Percentiles rank a stretch among this genome's conserved stretches.
Conservation (phyloP, 2,113 vertebrate genomes). For the Nycticryphes semicollaris region DNA sequence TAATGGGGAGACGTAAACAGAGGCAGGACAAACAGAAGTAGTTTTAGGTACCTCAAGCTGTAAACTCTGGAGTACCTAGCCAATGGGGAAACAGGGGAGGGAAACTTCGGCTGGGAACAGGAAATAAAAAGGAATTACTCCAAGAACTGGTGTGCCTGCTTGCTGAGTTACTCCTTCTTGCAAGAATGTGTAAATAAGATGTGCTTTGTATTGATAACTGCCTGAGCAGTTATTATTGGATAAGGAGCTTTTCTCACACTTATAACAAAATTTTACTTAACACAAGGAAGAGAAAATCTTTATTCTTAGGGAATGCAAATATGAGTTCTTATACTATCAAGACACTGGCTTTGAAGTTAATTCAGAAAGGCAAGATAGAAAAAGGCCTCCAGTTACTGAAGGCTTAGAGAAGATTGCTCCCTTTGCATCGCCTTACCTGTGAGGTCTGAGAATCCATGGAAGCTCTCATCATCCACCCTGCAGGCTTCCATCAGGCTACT, state of each 20-base stretch:
- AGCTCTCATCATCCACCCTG: constrained; percentile 75
- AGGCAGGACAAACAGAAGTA: no score
- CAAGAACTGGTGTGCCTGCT: no score
- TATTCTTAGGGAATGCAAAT: neutral
- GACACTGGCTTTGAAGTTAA: neutral
- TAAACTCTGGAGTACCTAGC: neutral
- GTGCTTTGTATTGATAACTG: no score
- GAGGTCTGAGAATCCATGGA: constrained; percentile 77
- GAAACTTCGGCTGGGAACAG: neutral
- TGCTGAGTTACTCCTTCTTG: no score
- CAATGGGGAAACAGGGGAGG: neutral
- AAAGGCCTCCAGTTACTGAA: neutral
- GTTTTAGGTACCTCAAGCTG: neutral
- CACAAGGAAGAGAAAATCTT: no score
- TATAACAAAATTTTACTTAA: neutral
- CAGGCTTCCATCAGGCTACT: constrained; percentile 89
- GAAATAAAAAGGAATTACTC: no score
- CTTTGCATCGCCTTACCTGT: constrained; percentile 72
- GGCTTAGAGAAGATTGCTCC: neutral
- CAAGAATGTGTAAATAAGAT: no score
- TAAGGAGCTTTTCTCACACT: no score
- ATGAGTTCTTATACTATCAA: neutral
- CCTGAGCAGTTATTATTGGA: no score
- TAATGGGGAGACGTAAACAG: neutral
- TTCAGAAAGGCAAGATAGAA: neutral